A percentile compares a stretch with the other conserved stretches of the same genome.
Conservation (phyloP, 2,113 vertebrate species). For the Sisor rabdophorus region DNA sequence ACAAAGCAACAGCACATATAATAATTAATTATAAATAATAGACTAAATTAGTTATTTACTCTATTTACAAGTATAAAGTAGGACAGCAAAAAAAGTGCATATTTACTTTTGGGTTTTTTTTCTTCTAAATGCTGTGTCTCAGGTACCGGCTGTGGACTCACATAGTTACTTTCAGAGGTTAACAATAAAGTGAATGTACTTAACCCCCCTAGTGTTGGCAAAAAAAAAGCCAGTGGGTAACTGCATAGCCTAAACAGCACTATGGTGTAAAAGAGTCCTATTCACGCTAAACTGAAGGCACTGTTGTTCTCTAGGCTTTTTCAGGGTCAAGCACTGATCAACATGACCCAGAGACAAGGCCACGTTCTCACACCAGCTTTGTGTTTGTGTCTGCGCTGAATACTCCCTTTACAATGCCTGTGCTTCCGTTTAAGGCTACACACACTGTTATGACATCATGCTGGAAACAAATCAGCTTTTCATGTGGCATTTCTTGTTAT, state of each 20-base stretch:
- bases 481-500: not conserved
- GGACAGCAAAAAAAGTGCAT: not conserved
- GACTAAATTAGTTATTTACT: no score
- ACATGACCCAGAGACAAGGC: constrained; percentile 14
- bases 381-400: constrained; percentile 6
- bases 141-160: not conserved
- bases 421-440: not conserved
- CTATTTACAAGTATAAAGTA: not conserved
- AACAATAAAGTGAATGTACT: constrained; percentile 16
- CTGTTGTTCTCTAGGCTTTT: constrained; percentile 5
- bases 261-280: not conserved
- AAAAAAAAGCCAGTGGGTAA: not conserved
- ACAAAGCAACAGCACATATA: no score
- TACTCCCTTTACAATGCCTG: constrained; percentile 13
- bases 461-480: not conserved
- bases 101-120: not conserved
- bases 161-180: not conserved
- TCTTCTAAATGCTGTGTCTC: not conserved
- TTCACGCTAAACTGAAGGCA: not conserved
- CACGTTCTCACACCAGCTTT: not conserved
- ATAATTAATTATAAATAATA: no score
- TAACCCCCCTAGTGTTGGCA: constrained; percentile 14
- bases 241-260: not conserved
- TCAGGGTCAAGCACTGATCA: constrained; percentile 13
- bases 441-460: constrained; percentile 6